Evolutionary conservation across 2,113 vertebrate genomes (phyloP).

Genomic region (Calidris pygmaea): DNA sequence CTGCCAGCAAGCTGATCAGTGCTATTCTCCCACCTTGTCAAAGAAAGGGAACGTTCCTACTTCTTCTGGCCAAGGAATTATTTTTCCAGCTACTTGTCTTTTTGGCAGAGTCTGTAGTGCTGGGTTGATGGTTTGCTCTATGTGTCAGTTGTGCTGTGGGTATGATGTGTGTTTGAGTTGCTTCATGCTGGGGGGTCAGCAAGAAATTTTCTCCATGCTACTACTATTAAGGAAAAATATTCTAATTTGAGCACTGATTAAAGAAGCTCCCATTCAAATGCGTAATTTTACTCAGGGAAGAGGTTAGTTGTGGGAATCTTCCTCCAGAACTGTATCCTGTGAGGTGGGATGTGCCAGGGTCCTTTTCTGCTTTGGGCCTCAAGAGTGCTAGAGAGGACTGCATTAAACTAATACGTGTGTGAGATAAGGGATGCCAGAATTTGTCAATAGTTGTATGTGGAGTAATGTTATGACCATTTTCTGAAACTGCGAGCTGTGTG

Average conservation of each 20-base stretch:
- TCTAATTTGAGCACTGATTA: background rate
- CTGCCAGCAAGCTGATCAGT: background rate
- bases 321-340: background rate
- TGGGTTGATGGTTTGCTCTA: background rate
- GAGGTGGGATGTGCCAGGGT: background rate
- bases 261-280: background rate
- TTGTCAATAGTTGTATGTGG: fast-evolving
- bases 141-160: background rate
- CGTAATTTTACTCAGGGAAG: background rate
- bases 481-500: background rate
- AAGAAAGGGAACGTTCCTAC: background rate
- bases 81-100: background rate
- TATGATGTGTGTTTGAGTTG: fast-evolving
- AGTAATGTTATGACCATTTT: fast-evolving
- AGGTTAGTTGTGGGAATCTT: background rate
- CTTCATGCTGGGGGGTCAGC: background rate
- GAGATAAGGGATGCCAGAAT: background rate
- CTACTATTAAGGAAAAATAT: background rate
- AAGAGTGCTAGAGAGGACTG: background rate
- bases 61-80: background rate
- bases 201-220: background rate
- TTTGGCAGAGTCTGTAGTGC: background rate
- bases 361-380: background rate
- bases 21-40: background rate
- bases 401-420: fast-evolving